Base-by-base conservation (phyloP, 1,140 invertebrate genomes). In the Solen grandis region DNA sequence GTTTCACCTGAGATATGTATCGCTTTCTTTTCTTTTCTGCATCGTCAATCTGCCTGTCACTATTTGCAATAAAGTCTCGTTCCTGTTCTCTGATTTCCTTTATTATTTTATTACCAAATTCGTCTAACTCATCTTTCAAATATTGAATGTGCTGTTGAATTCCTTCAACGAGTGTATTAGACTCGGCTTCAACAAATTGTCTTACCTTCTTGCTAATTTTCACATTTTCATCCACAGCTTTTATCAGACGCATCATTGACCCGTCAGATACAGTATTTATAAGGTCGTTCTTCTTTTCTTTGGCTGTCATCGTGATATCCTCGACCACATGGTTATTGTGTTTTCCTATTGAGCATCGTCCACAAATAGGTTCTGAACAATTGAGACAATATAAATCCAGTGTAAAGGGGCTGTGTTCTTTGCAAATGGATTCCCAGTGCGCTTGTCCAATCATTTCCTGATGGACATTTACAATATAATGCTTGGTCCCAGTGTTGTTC, bases 321-420 rank as follows among this genome's bases (percentile, higher is more conserved):
- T 77, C 74, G 8, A 29, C 59, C 36, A 77, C 66, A 36, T 77
- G 74, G 31, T 65, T 52, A 36, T 5, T 35, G 27, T 77, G 74
- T 38, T 66, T 65, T 5, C 38, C 10, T 1, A 77, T 77, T 10
- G 74, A 57, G 36, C 74, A 77, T 54, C 74, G 27, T 35, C 74
- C 74, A 25, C 74, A 77, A 16, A 77, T 77, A 8, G 74, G 55
- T 27, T 77, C 50, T n/a, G 74, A 65, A 31, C 74, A 77, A 27
- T 57, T 66, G 19, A 77, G 35, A 52, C 74, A 77, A 57, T 54
- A 77, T 13, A 77, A 31, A 14, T 77, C 74, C 0, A 77, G 60
- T 10, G 60, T 77, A 55, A 77, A 77, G 10, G 74, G 74, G 27
- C 25, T 52, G 35, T 77, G 74, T 22, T 66, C 60, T 13, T 55